These are phyloP conservation scores for Hippocampus comes DNA, from an alignment of 2,113 vertebrate genomes.

Conservation along the genomic window DNA sequence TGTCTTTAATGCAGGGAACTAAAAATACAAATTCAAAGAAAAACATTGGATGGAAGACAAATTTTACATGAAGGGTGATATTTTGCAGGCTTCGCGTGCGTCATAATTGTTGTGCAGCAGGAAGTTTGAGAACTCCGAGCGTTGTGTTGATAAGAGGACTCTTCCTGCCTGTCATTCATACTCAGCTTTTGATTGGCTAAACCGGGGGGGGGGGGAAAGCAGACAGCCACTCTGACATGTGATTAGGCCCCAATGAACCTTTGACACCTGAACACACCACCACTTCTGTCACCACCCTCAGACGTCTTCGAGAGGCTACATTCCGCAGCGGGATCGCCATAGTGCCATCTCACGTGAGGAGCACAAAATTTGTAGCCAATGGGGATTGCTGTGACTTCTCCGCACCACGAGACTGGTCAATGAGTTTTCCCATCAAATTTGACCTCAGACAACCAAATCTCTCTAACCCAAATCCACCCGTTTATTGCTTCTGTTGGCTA, in stretches of 20 bases:
- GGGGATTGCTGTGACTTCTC: conserved; percentile 43
- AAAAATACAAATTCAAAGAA: neutral
- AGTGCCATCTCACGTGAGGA: conserved; percentile 51
- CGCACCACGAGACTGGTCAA: conserved; percentile 29
- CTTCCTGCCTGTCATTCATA: conserved; percentile 27
- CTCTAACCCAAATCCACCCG: conserved; percentile 4
- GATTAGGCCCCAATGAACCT: conserved; percentile 43
- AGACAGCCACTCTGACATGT: conserved; percentile 53
- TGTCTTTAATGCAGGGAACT: neutral
- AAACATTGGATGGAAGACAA: neutral
- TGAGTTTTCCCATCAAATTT: conserved; percentile 24
- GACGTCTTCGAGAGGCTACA: conserved; percentile 46
- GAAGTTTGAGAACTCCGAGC: conserved; percentile 10
- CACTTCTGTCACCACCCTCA: conserved; percentile 13
- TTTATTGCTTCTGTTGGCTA: conserved; percentile 42
- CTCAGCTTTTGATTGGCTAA: conserved; percentile 59
- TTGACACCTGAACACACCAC: conserved; percentile 23
- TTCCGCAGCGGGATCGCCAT: conserved; percentile 57
- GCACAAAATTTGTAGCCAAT: conserved; percentile 10
- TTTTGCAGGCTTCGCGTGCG: conserved; percentile 18
- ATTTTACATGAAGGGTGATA: neutral
- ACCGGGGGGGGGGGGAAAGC: conserved; percentile 60
- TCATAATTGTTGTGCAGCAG: conserved; percentile 29
- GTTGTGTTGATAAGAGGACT: conserved; percentile 21
- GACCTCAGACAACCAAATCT: conserved; percentile 21